Evolutionary conservation across 2,888 invertebrate species (phyloP).

Genomic region (Clistopyga incitator): DNA sequence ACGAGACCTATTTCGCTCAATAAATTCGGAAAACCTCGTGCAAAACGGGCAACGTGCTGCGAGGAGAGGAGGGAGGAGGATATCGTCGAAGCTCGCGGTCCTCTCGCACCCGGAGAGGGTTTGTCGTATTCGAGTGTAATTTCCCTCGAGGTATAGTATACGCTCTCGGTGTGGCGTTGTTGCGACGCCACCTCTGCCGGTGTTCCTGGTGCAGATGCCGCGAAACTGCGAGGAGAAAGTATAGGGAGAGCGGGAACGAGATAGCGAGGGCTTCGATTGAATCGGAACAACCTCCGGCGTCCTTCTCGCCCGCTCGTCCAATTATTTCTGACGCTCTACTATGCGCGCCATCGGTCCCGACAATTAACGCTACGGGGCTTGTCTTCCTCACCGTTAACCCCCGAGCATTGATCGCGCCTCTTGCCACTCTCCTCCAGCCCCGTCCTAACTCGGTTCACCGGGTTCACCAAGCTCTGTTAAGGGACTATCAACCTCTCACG

Average conservation of each 20-base stretch:
- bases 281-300: conserved; percentile 65
- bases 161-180: conserved; percentile 25
- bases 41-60: conserved; percentile 35
- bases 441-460: conserved; percentile 38
- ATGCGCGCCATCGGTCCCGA: conserved; percentile 74
- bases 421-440: conserved; percentile 42
- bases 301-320: conserved; percentile 75
- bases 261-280: conserved; percentile 63
- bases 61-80: conserved; percentile 36
- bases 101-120: conserved; percentile 21
- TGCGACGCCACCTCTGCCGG: not conserved
- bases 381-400: conserved; percentile 68
- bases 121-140: conserved; percentile 67
- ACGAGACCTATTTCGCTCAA: conserved; percentile 45
- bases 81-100: conserved; percentile 33
- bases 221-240: conserved; percentile 17
- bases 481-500: conserved; percentile 57
- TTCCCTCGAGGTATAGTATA: conserved; percentile 64
- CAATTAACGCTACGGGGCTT: conserved; percentile 75
- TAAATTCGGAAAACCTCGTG: conserved; percentile 53
- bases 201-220: conserved; percentile 5
- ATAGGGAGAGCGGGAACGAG: not conserved
- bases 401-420: conserved; percentile 65
- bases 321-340: conserved; percentile 78
- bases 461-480: conserved; percentile 40